These are phyloP conservation scores for Cordilura impudica DNA, from an alignment of 2,888 invertebrate genomes.

Conservation along the genomic window DNA sequence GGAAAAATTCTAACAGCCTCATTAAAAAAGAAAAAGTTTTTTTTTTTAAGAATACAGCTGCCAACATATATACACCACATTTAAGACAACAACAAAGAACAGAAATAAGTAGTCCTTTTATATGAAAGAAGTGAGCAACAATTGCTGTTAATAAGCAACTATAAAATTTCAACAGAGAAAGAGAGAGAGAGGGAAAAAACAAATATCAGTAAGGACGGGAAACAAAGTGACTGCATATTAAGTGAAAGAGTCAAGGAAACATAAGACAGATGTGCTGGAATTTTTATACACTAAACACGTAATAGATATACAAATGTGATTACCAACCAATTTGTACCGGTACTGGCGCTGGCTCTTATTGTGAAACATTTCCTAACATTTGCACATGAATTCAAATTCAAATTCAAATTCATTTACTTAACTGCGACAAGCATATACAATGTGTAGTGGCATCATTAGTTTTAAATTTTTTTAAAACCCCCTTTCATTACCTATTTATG, in stretches of 20 bases:
- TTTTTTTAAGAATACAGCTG: not conserved
- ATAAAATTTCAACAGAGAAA: slow-evolving; percentile 41
- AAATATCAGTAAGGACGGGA: slow-evolving; percentile 10
- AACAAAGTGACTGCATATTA: not conserved
- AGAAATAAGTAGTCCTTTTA: not conserved
- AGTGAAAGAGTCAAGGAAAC: not conserved
- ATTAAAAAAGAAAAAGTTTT: slow-evolving; percentile 31
- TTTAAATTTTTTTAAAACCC: slow-evolving; percentile 15
- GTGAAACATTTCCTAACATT: not conserved
- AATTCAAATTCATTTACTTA: not conserved
- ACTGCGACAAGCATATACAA: not conserved
- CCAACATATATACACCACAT: not conserved
- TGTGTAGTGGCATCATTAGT: slow-evolving; percentile 36
- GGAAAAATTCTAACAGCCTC: slow-evolving; percentile 25
- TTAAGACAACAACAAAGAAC: not conserved
- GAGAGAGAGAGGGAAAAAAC: not conserved
- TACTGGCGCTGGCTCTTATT: not conserved
- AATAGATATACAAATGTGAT: slow-evolving; percentile 43
- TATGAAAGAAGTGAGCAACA: slow-evolving; percentile 34
- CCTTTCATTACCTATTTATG: slow-evolving; percentile 31
- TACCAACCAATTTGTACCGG: slow-evolving; percentile 4
- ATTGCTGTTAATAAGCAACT: slow-evolving; percentile 57
- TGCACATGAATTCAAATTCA: not conserved
- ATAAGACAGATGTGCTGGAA: slow-evolving; percentile 41
- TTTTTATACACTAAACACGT: slow-evolving; percentile 55